phyloP scores from a whole-genome alignment of 2,797 vertebrate species.

The Aeoliscus strigatus region DNA sequence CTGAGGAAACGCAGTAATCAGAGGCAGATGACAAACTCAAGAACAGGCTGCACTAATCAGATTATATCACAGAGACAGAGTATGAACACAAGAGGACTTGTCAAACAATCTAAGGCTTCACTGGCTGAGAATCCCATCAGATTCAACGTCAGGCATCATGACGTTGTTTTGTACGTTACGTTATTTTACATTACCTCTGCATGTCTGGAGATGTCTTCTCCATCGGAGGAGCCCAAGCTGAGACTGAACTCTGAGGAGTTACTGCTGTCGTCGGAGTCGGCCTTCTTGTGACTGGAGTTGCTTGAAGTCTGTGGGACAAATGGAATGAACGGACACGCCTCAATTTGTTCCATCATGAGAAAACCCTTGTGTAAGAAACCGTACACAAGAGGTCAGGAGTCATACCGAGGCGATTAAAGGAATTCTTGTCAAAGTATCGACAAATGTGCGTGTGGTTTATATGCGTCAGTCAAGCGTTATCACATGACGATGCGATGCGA shows the following conservation, averaged over 20 bases:
- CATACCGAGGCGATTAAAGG: neutral
- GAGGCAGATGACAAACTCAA: neutral
- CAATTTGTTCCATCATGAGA: neutral
- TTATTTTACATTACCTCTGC: conserved; percentile 74
- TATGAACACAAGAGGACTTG: neutral
- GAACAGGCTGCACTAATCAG: conserved; percentile 36
- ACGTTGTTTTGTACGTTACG: neutral
- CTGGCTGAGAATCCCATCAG: too few species aligned
- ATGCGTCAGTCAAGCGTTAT: neutral
- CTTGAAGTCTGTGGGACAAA: conserved; percentile 68
- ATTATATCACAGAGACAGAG: conserved; percentile 22
- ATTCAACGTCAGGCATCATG: too few species aligned
- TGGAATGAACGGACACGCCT: neutral
- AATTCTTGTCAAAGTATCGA: neutral
- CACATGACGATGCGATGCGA: conserved; percentile 1
- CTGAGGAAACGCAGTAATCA: conserved; percentile 46
- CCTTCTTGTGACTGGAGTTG: conserved; percentile 79
- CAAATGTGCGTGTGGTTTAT: neutral
- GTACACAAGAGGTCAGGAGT: neutral
- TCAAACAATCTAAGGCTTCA: too few species aligned
- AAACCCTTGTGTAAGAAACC: neutral
- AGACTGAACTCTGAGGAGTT: conserved; percentile 86
- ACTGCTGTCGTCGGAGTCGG: conserved; percentile 87
- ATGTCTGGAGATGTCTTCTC: conserved; percentile 73
- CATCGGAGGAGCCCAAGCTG: conserved; percentile 80